Conservation (phyloP, 2,797 vertebrate species). For the Malurus leucopterus region DNA sequence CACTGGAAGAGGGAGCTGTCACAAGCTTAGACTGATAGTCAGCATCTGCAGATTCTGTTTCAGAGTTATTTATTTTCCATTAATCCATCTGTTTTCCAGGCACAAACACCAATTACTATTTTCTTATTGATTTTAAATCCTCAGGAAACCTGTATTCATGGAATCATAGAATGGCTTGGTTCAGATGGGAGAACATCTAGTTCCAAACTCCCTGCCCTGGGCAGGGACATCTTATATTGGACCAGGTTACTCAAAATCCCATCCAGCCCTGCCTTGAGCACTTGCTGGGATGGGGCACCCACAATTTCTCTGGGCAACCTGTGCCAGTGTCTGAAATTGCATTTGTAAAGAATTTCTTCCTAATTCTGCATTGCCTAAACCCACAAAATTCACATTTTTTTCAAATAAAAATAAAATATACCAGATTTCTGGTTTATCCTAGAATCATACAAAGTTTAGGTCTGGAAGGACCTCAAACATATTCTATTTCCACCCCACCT, state of each 20-base stretch:
- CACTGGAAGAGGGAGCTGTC: background rate
- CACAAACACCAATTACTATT: background rate
- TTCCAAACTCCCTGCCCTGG: background rate
- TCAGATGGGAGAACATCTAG: background rate
- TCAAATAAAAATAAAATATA: background rate
- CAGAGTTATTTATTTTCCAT: background rate
- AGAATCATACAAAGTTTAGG: background rate
- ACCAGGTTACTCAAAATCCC: background rate
- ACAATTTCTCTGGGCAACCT: background rate
- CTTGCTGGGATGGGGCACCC: background rate
- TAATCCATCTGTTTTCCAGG: background rate
- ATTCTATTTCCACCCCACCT: accelerated
- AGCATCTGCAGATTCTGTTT: background rate
- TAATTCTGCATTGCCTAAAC: background rate
- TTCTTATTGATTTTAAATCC: background rate
- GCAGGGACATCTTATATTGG: too few species aligned
- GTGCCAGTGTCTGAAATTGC: background rate
- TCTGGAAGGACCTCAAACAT: background rate
- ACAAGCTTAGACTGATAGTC: background rate
- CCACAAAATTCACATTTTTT: background rate
- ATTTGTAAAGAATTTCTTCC: background rate
- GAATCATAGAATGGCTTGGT: background rate
- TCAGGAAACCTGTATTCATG: background rate
- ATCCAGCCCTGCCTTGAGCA: background rate
- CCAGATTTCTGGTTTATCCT: background rate